Evolutionary conservation across 2,113 vertebrate genomes (phyloP), one percentile per base, ranked within the genome.

Genomic region (Tragelaphus buxtoni): DNA sequence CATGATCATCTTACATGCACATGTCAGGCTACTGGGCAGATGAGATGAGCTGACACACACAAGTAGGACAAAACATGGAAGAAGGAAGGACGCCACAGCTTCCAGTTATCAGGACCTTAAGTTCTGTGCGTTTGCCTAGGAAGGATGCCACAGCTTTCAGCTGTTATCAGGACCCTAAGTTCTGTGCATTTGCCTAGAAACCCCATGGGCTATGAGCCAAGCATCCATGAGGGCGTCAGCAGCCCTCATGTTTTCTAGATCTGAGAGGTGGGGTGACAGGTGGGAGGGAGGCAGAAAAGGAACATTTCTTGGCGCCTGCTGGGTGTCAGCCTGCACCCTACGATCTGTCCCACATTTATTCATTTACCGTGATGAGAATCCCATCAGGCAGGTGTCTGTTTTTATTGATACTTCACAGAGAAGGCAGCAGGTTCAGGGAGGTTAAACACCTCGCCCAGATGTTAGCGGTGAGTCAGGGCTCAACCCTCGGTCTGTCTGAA

Each of bases 391-490:
- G 55, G 47, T 0, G 1, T 26, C 32, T 63, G n/a, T 30, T 88
- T 94, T 49, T 30, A 39, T 3, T 74, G 11, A 24, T 42, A 26
- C 28, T 45, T 18, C 63, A 11, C 0, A 17, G 63, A n/a, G 14
- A 17, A 74, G 65, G 81, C 72, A 51, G n/a, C 11, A 14, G 9
- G 58, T 11, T 56, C 28, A 20, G 17, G 58, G 61, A 72, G 88
- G 18, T 13, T 51, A 1, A 24, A 14, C 18, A 16, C 55, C 24
- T 63, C 47, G 35, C 42, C 53, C 53, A 30, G 47, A 24, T n/a
- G 51, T 80, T 47, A 47, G 77, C 9, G 47, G 24, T 89, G 90
- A 90, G 79, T 87, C 96, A 72, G 51, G 51, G 85, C 20, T 92
- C 94, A 72, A 49, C 30, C 5, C 24, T 3, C 6, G 83, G 69